Conservation (phyloP, 2,888 invertebrate species). For the Stenolophus ochropezus region DNA sequence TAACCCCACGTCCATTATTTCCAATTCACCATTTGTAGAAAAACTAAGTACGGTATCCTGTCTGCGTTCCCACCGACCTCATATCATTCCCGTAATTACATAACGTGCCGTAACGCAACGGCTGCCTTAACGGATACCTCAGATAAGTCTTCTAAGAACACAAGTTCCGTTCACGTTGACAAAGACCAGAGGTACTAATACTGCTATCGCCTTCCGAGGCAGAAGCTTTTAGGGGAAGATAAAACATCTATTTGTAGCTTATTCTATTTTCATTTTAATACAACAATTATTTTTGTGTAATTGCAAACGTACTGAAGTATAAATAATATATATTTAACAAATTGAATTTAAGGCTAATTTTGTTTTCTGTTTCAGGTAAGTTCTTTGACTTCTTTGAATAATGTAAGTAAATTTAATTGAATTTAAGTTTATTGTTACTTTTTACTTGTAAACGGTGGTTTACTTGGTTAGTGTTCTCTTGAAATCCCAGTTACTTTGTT, state of each 20-base stretch:
- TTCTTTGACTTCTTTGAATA: no score
- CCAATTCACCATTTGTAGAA: constrained; percentile 21
- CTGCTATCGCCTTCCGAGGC: background rate
- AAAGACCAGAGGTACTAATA: background rate
- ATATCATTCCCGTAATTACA: constrained; percentile 34
- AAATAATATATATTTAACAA: no score
- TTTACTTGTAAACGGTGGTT: no score
- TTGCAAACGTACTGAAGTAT: background rate
- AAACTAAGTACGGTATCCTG: constrained; percentile 42
- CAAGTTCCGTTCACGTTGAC: background rate
- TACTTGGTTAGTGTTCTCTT: no score
- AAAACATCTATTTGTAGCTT: no score
- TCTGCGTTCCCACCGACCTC: constrained; percentile 20
- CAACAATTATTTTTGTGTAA: no score
- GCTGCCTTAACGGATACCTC: background rate
- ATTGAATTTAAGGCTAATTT: no score
- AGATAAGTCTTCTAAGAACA: constrained; percentile 25
- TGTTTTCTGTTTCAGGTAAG: no score
- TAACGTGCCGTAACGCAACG: background rate
- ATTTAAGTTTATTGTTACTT: no score
- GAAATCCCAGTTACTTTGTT: no score
- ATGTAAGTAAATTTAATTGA: no score
- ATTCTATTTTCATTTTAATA: no score
- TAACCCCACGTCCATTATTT: constrained; percentile 15
- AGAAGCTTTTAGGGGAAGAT: background rate